A percentile compares a stretch with the other conserved stretches of the same genome.
phyloP scores from a whole-genome alignment of 2,888 invertebrate genomes.

The Eupithecia tripunctaria region DNA sequence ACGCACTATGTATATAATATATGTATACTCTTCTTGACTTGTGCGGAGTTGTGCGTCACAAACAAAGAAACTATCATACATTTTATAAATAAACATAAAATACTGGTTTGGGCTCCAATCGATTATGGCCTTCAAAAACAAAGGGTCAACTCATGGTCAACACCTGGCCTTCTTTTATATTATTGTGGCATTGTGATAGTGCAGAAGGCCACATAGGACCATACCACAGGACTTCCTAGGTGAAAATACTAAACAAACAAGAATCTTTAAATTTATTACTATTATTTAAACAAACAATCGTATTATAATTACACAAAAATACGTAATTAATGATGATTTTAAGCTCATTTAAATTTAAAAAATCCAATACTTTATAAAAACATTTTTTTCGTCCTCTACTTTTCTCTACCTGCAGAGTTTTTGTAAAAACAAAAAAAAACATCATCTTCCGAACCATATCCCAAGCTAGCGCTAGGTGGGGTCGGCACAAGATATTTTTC shows the following conservation, averaged over 20 bases:
- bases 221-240: neutral
- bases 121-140: neutral
- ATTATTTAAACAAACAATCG: neutral
- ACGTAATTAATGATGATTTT: neutral
- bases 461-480: no score
- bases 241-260: neutral
- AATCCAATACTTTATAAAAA: no score
- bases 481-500: no score
- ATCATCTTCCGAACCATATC: no score
- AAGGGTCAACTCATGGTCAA: constrained; percentile 6
- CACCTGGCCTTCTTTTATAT: neutral
- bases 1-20: no score
- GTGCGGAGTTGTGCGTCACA: neutral
- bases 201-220: neutral
- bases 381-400: neutral
- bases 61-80: neutral
- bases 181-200: neutral
- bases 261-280: no score
- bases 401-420: no score
- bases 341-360: neutral
- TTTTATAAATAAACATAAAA: neutral
- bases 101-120: constrained; percentile 2
- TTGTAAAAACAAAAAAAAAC: no score
- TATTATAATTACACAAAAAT: neutral
- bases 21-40: neutral